A percentile compares a stretch with the other conserved stretches of the same genome.
Conservation (phyloP, 2,888 invertebrate species). For the Orthosia incerta region DNA sequence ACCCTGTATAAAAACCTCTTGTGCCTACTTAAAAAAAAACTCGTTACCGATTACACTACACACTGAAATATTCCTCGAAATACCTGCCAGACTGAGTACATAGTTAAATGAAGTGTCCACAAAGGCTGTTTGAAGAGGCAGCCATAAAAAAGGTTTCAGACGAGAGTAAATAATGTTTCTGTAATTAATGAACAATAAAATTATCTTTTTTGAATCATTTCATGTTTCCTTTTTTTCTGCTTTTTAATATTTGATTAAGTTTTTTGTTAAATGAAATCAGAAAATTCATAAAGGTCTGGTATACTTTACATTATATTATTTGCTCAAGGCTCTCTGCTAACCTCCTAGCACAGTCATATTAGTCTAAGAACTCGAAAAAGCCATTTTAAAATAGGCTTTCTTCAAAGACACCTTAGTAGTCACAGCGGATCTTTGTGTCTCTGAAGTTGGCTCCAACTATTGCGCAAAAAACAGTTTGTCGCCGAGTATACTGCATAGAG, state of each 20-base stretch:
- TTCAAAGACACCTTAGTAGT: neutral
- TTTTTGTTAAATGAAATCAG: constrained; percentile 2
- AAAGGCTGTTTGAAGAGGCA: constrained; percentile 56
- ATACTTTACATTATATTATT: neutral
- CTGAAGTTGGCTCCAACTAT: too few species aligned
- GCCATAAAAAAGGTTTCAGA: constrained; percentile 59
- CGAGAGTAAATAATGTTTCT: constrained; percentile 61
- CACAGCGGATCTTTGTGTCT: too few species aligned
- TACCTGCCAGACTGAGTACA: constrained; percentile 44
- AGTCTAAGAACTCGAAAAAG: neutral
- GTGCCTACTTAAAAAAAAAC: constrained; percentile 7
- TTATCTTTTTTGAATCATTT: constrained; percentile 55
- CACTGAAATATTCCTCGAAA: constrained; percentile 38
- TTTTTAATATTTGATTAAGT: constrained; percentile 25
- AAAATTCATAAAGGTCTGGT: neutral
- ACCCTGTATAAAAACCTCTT: neutral
- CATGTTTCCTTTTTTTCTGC: constrained; percentile 24
- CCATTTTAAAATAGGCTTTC: neutral
- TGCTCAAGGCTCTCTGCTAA: neutral
- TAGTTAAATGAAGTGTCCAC: constrained; percentile 59
- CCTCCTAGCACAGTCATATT: neutral
- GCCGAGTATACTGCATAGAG: too few species aligned
- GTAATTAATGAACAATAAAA: constrained; percentile 59
- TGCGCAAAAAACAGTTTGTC: too few species aligned
- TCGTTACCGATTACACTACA: constrained; percentile 14